Conservation (phyloP, 2,113 vertebrate species). For the Lepus americanus region DNA sequence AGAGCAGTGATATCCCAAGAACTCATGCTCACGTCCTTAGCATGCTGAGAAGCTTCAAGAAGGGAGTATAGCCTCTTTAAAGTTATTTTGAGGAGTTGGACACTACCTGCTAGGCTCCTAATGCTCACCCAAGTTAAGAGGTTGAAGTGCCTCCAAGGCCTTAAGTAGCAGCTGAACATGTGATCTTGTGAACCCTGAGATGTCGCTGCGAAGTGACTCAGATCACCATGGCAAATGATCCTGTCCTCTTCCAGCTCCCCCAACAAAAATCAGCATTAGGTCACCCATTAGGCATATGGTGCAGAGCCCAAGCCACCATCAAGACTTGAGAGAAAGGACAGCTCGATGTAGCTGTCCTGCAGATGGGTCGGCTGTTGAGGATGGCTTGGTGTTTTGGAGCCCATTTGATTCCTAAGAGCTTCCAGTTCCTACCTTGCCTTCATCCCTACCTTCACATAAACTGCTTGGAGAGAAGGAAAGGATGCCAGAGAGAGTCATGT, state of each 20-base stretch:
- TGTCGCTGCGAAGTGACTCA: constrained; percentile 74
- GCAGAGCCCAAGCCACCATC: constrained; percentile 16
- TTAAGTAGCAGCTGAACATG: constrained; percentile 76
- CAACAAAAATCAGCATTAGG: constrained; percentile 58
- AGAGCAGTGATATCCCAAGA: constrained; percentile 68
- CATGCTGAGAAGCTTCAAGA: constrained; percentile 78
- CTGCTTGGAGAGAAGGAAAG: constrained; percentile 8
- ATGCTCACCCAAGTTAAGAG: constrained; percentile 76
- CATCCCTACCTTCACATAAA: not conserved
- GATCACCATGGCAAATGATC: constrained; percentile 42
- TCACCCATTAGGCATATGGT: constrained; percentile 54
- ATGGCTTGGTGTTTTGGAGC: constrained; percentile 56
- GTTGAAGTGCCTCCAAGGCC: constrained; percentile 80
- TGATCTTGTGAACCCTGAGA: constrained; percentile 78
- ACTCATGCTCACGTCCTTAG: constrained; percentile 79
- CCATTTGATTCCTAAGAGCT: constrained; percentile 46
- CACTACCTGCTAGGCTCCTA: constrained; percentile 72
- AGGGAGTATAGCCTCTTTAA: constrained; percentile 79
- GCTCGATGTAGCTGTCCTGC: constrained; percentile 19
- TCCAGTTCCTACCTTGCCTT: constrained; percentile 16
- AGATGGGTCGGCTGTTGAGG: not conserved
- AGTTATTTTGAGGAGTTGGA: constrained; percentile 82
- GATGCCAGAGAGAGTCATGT: constrained; percentile 53
- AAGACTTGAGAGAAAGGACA: constrained; percentile 54
- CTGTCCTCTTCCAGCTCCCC: constrained; percentile 67